Evolutionary conservation across 2,888 invertebrate genomes (phyloP), one percentile per base, ranked within the genome.

Genomic region (Scaptomyza tumidula): DNA sequence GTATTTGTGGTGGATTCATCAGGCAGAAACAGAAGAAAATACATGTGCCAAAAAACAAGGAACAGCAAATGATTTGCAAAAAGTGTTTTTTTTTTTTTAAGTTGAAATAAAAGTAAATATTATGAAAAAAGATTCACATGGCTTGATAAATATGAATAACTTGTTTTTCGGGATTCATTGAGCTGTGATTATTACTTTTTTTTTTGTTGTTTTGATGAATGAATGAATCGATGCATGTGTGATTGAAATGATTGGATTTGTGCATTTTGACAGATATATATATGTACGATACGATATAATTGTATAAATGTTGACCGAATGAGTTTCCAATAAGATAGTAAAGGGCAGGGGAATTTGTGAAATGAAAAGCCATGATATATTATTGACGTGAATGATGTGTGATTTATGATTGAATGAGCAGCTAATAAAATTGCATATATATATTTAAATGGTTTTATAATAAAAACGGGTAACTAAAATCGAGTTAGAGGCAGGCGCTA

Each of bases 1-100:
- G 44, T 59, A 60, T 71, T 68, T 43, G 60, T 63, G 62, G 2
- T 48, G 60, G 33, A 2, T 16, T 27, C 24, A 31, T 48, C 41
- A 43, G 73, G 64, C 63, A 43, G 35, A 72, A 75, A 75, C 61
- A 19, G 45, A 73, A 69, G 67, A 16, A 41, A 86, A 33, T 1
- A 31, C 1, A 74, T 54, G 80, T 86, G 81, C 87, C 78, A 70
- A 48, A 84, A 6, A 75, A 80, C 63, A 78, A 80, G 80, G 35
- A 68, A 59, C 31, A 63, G 39, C 53, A 45, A 68, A 60, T 75
- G 45, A 59, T 54, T 33, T 46, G 24, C 24, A 24, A 24, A 13
- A 9, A 13, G n/a, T n/a, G n/a, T n/a, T n/a, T n/a, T n/a, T n/a
- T n/a, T n/a, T n/a, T n/a, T n/a, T n/a, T n/a, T n/a, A n/a, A n/a